Base-by-base conservation (phyloP, 2,888 invertebrate species). In the Agrypnus murinus region DNA sequence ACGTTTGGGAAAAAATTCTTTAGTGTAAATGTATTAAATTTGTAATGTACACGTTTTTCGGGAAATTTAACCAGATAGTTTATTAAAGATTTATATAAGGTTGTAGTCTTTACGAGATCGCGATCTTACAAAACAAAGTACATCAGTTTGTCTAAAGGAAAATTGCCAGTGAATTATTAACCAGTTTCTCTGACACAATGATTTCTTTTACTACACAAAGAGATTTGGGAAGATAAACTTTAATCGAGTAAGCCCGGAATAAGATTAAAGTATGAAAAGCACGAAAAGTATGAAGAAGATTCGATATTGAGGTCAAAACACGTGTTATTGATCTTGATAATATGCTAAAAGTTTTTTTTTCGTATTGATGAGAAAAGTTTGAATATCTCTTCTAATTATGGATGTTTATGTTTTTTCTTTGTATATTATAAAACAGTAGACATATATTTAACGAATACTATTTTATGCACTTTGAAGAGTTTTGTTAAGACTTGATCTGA, bases 261-360 rank as follows among this genome's bases (percentile, higher is more conserved):
- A n/a, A 55, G 31, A 32, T 32, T 53, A 55, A 55, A 55, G 4
- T 38, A 36, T 36, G 36, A 55, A 55, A 55, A 55, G 36, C 55
- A 55, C 36, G 53, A 31, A 55, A 34, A 55, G 9, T 14, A 36
- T 8, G 36, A 5, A 15, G 15, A 5, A 15, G 15, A 6, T 36
- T 10, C 17, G 14, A 36, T 55, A 55, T 55, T 55, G 17, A 34
- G 55, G 36, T 55, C 55, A 50, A 50, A 50, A 50, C 50, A 50
- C 50, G 50, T 50, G 50, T 50, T 50, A 50, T 25, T 50, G 31
- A 14, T 14, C 46, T n/a, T n/a, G 31, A 50, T 7, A 25, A 14
- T 25, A 25, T 25, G n/a, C 31, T 25, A 10, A n/a, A 50, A 50
- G 25, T 10, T 50, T 50, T 50, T 50, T 32, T n/a, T n/a, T n/a